A percentile compares a stretch with the other conserved stretches of the same genome.
Evolutionary conservation across 2,888 invertebrate genomes (phyloP).

Genomic region (Hydrotaea cyrtoneurina): DNA sequence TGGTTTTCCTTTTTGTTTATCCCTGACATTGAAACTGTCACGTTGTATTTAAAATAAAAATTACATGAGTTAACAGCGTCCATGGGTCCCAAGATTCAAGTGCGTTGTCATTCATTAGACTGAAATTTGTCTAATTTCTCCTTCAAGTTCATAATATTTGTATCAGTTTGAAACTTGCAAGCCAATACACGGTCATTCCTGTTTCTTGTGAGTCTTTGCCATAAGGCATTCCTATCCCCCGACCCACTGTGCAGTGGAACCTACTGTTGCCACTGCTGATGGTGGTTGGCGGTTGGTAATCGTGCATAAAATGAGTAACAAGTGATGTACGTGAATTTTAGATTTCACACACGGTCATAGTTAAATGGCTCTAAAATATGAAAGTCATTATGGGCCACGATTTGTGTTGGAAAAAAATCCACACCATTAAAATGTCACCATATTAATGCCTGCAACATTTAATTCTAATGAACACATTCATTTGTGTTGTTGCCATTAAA

Average conservation of each 20-base stretch:
- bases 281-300: neutral
- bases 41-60: no score
- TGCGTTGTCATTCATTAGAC: no score
- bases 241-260: neutral
- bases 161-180: no score
- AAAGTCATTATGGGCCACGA: constrained; percentile 55
- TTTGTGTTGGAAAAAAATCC: constrained; percentile 22
- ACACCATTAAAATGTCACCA: constrained; percentile 60
- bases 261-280: neutral
- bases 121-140: no score
- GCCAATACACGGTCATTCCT: no score
- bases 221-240: no score
- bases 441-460: constrained; percentile 65
- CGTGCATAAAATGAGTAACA: neutral
- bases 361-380: constrained; percentile 57
- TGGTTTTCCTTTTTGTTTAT: no score
- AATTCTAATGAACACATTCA: constrained; percentile 67
- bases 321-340: neutral
- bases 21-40: no score
- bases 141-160: no score
- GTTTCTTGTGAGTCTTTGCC: no score
- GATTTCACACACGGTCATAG: neutral
- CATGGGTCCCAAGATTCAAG: no score
- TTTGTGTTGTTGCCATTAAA: constrained; percentile 63
- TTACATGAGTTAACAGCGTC: no score